Percentiles rank a stretch among this genome's conserved stretches.
phyloP scores from a whole-genome alignment of 2,113 vertebrate genomes.

The Physeter macrocephalus region DNA sequence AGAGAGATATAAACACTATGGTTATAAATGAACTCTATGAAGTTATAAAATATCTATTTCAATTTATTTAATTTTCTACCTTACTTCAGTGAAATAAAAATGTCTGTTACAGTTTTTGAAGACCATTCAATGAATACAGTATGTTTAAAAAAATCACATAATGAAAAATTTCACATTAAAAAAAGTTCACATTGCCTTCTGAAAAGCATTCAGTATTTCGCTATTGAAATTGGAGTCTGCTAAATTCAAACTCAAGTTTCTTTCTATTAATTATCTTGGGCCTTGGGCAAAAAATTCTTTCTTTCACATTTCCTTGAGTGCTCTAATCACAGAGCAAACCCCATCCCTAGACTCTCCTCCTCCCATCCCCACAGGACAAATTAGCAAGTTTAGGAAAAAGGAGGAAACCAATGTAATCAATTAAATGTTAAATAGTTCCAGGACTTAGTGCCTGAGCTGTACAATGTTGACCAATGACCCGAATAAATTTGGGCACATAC shows the following conservation, averaged over 20 bases:
- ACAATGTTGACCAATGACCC: slow-evolving; percentile 48
- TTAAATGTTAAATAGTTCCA: slow-evolving; percentile 22
- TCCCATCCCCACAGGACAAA: neutral
- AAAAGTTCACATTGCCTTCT: neutral
- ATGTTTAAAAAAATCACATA: neutral
- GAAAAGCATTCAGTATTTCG: neutral
- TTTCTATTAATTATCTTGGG: slow-evolving; percentile 1
- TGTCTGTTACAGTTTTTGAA: neutral
- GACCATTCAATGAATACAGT: slow-evolving; percentile 19
- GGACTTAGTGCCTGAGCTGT: neutral
- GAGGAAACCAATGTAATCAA: neutral
- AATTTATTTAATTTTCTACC: slow-evolving; percentile 5
- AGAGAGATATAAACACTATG: neutral
- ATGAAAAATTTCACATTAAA: neutral
- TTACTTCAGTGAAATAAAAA: neutral
- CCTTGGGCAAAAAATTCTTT: slow-evolving; percentile 38
- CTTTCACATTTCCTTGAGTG: neutral
- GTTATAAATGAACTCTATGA: neutral
- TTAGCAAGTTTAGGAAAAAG: slow-evolving; percentile 30
- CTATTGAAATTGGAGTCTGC: neutral
- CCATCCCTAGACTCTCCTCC: neutral
- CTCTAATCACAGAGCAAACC: slow-evolving; percentile 31
- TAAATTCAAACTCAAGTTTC: slow-evolving; percentile 22
- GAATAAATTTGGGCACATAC: slow-evolving; percentile 44
- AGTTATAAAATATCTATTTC: slow-evolving; percentile 23